Percentiles rank a stretch among this genome's conserved stretches.
Evolutionary conservation across 2,797 vertebrate genomes (phyloP).

Genomic region (Hippopotamyrus pictus): DNA sequence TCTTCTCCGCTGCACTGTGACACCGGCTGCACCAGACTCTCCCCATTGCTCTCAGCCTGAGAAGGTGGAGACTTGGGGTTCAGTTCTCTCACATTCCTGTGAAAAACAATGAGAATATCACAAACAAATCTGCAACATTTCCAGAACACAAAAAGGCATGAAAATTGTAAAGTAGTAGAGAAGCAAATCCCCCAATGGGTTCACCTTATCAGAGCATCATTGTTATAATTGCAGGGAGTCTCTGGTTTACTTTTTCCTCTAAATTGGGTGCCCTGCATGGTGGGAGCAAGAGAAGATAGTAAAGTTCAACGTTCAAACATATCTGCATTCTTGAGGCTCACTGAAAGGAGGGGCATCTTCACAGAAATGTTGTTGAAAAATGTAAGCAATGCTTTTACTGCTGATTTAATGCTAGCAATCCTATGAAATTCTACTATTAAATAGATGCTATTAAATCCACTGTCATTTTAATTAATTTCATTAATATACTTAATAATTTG

Average conservation of each 20-base stretch:
- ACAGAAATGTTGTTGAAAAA: background rate
- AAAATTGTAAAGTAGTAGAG: background rate
- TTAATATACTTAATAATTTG: background rate
- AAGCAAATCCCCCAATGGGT: background rate
- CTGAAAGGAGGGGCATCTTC: background rate
- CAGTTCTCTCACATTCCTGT: slow-evolving; percentile 38
- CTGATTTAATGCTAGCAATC: background rate
- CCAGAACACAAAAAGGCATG: background rate
- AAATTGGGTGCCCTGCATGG: slow-evolving; percentile 10
- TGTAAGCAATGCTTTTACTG: background rate
- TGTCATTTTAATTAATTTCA: background rate
- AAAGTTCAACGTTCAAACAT: background rate
- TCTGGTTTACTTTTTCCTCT: slow-evolving; percentile 41
- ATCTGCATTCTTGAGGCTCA: background rate
- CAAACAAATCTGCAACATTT: background rate
- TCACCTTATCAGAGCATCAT: slow-evolving; percentile 44
- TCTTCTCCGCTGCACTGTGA: slow-evolving; percentile 40
- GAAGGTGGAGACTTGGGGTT: background rate
- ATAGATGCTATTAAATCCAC: background rate
- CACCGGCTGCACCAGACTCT: slow-evolving; percentile 42
- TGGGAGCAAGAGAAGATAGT: background rate
- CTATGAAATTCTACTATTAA: background rate
- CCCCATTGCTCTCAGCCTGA: slow-evolving; percentile 28
- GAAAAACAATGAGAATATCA: background rate
- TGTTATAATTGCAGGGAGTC: slow-evolving; percentile 29